phyloP scores from a whole-genome alignment of 2,888 invertebrate species.

The Lithophane semibrunnea region DNA sequence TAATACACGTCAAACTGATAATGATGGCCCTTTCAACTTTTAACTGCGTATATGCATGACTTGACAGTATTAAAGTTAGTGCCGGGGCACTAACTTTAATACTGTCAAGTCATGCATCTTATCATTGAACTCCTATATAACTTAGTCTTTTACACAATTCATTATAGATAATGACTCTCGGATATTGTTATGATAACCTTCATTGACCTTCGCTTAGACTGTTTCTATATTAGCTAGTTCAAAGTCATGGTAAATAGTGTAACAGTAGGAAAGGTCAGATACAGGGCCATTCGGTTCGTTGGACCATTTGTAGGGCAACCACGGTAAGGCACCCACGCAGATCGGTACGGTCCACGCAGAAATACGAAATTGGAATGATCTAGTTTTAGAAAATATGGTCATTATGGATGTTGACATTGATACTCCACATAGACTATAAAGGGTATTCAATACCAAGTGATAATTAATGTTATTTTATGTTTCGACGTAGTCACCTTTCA shows the following conservation, averaged over 20 bases:
- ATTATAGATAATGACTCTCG: not conserved
- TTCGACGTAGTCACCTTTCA: too few species aligned
- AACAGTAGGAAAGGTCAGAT: not conserved
- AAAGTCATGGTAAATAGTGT: conserved; percentile 30
- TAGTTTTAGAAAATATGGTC: not conserved
- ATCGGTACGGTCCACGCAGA: too few species aligned
- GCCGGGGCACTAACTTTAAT: too few species aligned
- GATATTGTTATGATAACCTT: conserved; percentile 4
- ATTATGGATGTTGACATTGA: not conserved
- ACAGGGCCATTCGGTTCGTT: not conserved
- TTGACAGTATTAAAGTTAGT: conserved; percentile 9
- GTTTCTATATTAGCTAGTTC: conserved; percentile 10
- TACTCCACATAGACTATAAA: not conserved
- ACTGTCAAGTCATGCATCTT: conserved; percentile 5
- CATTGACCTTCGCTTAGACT: conserved; percentile 15
- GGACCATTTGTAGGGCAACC: not conserved
- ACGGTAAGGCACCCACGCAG: not conserved
- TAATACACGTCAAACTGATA: not conserved
- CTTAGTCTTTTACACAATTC: not conserved
- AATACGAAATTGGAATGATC: not conserved
- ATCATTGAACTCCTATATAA: not conserved
- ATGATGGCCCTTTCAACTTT: not conserved
- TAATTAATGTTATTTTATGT: too few species aligned
- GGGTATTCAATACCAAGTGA: too few species aligned
- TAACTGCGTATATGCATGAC: conserved; percentile 2